Evolutionary conservation across 2,113 vertebrate genomes (phyloP), one percentile per base, ranked within the genome.

Genomic region (Microcebus murinus): DNA sequence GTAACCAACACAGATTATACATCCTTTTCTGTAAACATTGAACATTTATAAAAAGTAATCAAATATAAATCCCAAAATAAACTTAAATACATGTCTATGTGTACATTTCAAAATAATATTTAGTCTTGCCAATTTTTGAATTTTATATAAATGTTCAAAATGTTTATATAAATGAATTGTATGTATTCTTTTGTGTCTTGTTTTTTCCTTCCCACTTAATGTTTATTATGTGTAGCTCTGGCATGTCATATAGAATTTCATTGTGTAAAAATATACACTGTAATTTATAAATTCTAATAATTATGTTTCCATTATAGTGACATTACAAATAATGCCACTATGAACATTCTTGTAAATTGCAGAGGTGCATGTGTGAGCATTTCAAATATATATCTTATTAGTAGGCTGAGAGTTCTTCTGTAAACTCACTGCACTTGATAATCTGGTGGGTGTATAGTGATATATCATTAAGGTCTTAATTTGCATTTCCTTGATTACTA

Each of bases 31-130:
- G 42, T 92, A 91, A 94, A 70, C 67, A 86, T 20, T 85, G 52
- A 87, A 90, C 31, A 86, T 93, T 61, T 90, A 80, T 29, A 65
- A 90, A 96, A 82, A 68, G 59, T 59, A 77, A 81, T 77, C 8
- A 91, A 76, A 12, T 91, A 39, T 93, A 68, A 96, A 88, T 6
- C 39, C 63, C 29, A 17, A 61, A 81, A 61, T 61, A 63, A 84
- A 45, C 82, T 76, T 92, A 18, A 61, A 34, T 68, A 73, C 91
- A 82, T 93, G 67, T 67, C 21, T 80, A 13, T 80, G 25, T 95
- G 17, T 94, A 65, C 20, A 81, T 82, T 91, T 86, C 74, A 87
- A 92, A 96, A 61, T 83, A 85, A 34, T 92, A 11, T 59, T 90
- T 77, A 81, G 48, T 93, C n/a, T 95, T 93, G n/a, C 42, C 67